Base-by-base conservation (phyloP, 2,888 invertebrate genomes). In the Drosophila sordidula region DNA sequence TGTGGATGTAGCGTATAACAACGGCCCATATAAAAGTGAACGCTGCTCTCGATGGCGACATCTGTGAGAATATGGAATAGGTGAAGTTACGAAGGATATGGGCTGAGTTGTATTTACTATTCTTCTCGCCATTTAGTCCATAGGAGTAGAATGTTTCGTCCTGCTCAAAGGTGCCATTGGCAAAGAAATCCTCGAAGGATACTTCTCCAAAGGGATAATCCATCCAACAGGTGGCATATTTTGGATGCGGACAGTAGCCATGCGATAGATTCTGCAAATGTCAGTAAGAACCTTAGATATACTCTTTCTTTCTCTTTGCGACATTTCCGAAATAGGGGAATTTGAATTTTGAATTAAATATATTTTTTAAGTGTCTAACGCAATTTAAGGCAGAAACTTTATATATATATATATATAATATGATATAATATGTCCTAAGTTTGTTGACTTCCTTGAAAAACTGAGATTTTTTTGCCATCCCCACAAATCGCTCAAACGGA, bases 1-100 rank as follows among this genome's bases (percentile, higher is more conserved):
- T 92, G 93, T 0, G 93, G 95, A 0, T 92, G 91, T 6, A 95
- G 78, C 0, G 95, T 95, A 85, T 93, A 94, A 83, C 95, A 95
- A 45, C 93, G 93, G 0, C 95, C 95, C 64, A 91, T 88, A 9
- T 93, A 87, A 71, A 95, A 94, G 44, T 94, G 93, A 1, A 93
- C 80, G 1, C 92, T 93, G 25, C 93, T 90, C 1, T 89, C 91
- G 4, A 95, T 71, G 11, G 93, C 91, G 2, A 95, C 90, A 84
- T 94, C 95, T 95, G 11, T 8, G 11, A 14, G n/a, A 6, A 6
- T 6, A 16, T 4, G 9, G 12, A 11, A 54, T 4, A 14, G 22
- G 32, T 32, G 6, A 18, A 4, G 9, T 1, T 41, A 8, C 16
- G n/a, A 52, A 44, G 3, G 1, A n/a, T 49, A 18, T 50, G 14